Conservation (phyloP, 2,888 invertebrate species). For the Hofmannophila pseudospretella region DNA sequence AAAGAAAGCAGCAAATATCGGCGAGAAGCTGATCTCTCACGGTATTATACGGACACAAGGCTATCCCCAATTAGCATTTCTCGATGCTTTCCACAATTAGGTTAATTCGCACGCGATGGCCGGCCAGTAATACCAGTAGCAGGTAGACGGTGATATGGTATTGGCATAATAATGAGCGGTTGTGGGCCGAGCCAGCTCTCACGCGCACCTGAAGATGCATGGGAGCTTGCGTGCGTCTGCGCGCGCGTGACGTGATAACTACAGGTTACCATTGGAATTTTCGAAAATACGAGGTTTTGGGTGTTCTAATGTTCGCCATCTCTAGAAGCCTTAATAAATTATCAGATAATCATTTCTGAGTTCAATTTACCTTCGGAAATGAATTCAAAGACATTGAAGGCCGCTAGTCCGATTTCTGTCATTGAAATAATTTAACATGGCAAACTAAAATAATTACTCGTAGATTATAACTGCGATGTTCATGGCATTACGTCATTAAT, state of each 20-base stretch:
- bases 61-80: slow-evolving; percentile 56
- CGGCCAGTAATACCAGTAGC: slow-evolving; percentile 67
- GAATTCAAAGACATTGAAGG: too few species aligned
- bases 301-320: too few species aligned
- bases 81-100: slow-evolving; percentile 66
- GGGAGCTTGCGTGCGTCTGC: slow-evolving; percentile 32
- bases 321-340: too few species aligned
- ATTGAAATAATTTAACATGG: too few species aligned
- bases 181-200: slow-evolving; percentile 37
- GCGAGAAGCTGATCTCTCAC: slow-evolving; percentile 26
- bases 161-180: slow-evolving; percentile 59
- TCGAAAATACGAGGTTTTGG: too few species aligned
- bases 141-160: slow-evolving; percentile 45
- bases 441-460: too few species aligned
- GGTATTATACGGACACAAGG: slow-evolving; percentile 28
- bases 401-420: too few species aligned
- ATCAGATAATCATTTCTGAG: too few species aligned
- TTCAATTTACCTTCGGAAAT: too few species aligned
- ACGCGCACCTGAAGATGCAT: slow-evolving; percentile 30
- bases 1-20: neutral
- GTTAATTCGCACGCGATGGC: slow-evolving; percentile 57
- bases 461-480: too few species aligned
- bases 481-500: too few species aligned
- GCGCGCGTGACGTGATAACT: slow-evolving; percentile 30
- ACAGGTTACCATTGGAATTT: slow-evolving; percentile 8